Base-by-base conservation (phyloP, 2,113 vertebrate genomes). In the Dolichallabes microphthalmus region DNA sequence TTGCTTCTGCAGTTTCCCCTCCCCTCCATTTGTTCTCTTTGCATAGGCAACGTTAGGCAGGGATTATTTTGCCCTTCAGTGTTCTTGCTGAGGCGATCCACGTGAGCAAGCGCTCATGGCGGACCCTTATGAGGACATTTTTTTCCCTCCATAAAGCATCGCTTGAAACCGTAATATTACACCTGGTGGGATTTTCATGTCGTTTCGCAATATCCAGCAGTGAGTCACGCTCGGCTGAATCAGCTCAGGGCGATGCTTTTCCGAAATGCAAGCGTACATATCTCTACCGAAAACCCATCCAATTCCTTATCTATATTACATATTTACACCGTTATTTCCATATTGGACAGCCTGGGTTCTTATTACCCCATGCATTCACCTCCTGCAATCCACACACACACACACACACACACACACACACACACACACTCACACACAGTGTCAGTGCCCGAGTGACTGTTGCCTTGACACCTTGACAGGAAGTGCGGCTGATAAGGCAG, bases 271-370 rank as follows among this genome's bases (percentile, higher is more conserved):
- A 86, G 75, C 32, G 80, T 32, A 79, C 66, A 82, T 87, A 86
- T 90, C 55, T 84, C 84, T 71, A 87, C 69, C 80, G 10, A 71
- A 85, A 84, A 87, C 74, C 52, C 82, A 77, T 90, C 75, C 81
- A 85, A 84, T 92, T 90, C 88, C 87, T 91, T 91, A 91, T 90
- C 91, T 90, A 82, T 69, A 87, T 91, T 80, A 89, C 58, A 82
- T 92, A 88, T 91, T 90, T 78, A 85, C 82, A 76, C 58, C 5
- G 61, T 66, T 55, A 66, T 84, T 85, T 78, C 74, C 75, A 89
- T 86, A 85, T 87, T 89, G 74, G 84, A 69, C 61, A n/a, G 76
- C 88, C 86, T 63, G 61, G 75, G 83, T 88, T 80, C 83, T 92
- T 86, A 88, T 91, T 90, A 85, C 83, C 15, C 57, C 32, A 52